These are phyloP conservation scores for Loxodonta africana DNA, from an alignment of 2,113 vertebrate genomes.

Conservation along the genomic window DNA sequence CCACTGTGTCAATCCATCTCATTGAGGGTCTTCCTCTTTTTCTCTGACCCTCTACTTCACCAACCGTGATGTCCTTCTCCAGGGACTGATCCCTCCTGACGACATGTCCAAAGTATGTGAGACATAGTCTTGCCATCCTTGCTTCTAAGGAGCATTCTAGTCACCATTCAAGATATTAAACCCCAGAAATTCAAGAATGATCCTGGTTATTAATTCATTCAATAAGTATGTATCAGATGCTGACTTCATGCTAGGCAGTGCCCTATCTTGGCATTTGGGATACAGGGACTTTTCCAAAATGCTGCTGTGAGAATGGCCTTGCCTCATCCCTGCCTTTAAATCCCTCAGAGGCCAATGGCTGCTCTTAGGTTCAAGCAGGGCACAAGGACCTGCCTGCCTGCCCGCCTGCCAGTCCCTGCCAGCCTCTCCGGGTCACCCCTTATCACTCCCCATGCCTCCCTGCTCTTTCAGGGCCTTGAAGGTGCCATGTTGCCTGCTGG, in stretches of 20 bases:
- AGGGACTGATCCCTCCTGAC: no score
- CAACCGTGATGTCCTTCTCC: no score
- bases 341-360: not conserved
- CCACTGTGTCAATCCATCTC: no score
- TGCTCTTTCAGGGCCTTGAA: not conserved
- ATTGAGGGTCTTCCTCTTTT: no score
- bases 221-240: not conserved
- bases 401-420: not conserved
- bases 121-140: no score
- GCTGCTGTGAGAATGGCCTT: not conserved
- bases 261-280: not conserved
- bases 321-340: not conserved
- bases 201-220: constrained; percentile 34
- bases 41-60: no score
- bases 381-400: not conserved
- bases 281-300: constrained; percentile 31
- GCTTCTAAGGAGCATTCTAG: no score
- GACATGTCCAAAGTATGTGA: no score
- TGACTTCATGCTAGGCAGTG: not conserved
- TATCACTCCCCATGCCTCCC: not conserved
- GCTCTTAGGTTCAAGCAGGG: constrained; percentile 1
- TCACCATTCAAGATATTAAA: not conserved
- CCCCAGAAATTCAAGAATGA: constrained; percentile 20
- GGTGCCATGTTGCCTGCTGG: not conserved
- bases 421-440: not conserved